These are phyloP conservation scores for Odocoileus hemionus DNA, from an alignment of 2,113 vertebrate species.

Conservation along the genomic window DNA sequence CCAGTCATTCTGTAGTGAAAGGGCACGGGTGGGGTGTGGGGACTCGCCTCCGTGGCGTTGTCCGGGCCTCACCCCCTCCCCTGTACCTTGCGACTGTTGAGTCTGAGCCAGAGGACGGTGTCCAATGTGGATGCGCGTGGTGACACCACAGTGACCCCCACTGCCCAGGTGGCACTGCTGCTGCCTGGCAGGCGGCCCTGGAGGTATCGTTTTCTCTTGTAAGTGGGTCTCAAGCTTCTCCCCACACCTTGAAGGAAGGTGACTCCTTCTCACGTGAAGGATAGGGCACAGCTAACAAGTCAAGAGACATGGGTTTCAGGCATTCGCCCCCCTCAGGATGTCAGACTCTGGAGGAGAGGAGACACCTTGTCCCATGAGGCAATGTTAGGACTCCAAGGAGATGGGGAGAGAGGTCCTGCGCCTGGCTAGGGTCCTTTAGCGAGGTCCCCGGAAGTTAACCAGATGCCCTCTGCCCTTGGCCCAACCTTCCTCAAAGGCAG, in stretches of 20 bases:
- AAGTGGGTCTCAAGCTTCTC: not conserved
- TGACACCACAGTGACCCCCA: fast-evolving
- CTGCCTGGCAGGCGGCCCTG: not conserved
- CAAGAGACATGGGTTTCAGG: not conserved
- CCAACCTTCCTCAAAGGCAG: not conserved
- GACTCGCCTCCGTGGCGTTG: fast-evolving
- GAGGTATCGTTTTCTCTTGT: not conserved
- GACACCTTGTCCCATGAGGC: not conserved
- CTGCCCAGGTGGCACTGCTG: not conserved
- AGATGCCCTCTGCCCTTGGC: not conserved
- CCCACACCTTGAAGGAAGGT: not conserved
- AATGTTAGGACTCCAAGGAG: not conserved
- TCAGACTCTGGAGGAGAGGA: not conserved
- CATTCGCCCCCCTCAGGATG: not conserved
- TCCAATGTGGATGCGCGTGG: not conserved
- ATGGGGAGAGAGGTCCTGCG: not conserved
- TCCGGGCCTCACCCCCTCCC: not conserved
- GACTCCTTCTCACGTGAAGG: fast-evolving
- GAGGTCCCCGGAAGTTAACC: not conserved
- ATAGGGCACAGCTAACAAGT: not conserved
- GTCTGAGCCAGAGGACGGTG: not conserved
- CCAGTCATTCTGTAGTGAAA: not conserved
- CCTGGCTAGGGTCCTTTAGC: not conserved
- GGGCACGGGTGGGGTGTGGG: no score
- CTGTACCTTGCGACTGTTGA: fast-evolving